Evolutionary conservation across 2,888 invertebrate genomes (phyloP), one percentile per base, ranked within the genome.

Genomic region (Macropis europaea): DNA sequence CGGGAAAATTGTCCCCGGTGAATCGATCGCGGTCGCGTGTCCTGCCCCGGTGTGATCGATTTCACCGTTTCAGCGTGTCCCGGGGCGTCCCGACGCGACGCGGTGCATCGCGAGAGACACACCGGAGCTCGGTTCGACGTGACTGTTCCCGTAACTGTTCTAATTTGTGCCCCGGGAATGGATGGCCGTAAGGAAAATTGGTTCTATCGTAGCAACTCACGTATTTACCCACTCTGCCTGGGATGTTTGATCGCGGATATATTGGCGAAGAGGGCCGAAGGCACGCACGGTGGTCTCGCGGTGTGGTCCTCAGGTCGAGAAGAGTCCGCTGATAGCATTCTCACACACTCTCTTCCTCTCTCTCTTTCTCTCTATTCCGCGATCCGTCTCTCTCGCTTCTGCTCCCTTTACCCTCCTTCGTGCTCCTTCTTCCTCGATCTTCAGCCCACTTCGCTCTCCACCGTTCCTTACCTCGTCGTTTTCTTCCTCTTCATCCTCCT

Each of bases 211-310:
- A 76, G 77, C 42, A 76, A 73, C 80, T 80, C 81, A 77, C 79
- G 74, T 81, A 75, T 81, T 80, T 83, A 84, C 81, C 80, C 77
- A 81, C 79, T 81, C 82, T n/a, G n/a, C 79, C 82, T 70, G 76
- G 76, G 82, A 84, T 84, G 85, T 85, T 86, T 82, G 84, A 84
- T 84, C 84, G 81, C 75, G 85, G 83, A 82, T 85, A 84, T 84
- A 84, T 85, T 82, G 82, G 82, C 80, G 82, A 79, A 77, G 79
- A 82, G 72, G 82, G 68, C 79, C 80, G 79, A 83, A 82, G 76
- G 76, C 83, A 85, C 85, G 86, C 88, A 88, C 85, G 88, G 88
- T 88, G 88, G 88, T 88, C 88, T 86, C 87, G 82, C 87, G 84
- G 89, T 89, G 89, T 89, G 89, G 89, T 89, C 89, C 85, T 73